phyloP scores from a whole-genome alignment of 2,888 invertebrate species.

The Physocephala rufipes region DNA sequence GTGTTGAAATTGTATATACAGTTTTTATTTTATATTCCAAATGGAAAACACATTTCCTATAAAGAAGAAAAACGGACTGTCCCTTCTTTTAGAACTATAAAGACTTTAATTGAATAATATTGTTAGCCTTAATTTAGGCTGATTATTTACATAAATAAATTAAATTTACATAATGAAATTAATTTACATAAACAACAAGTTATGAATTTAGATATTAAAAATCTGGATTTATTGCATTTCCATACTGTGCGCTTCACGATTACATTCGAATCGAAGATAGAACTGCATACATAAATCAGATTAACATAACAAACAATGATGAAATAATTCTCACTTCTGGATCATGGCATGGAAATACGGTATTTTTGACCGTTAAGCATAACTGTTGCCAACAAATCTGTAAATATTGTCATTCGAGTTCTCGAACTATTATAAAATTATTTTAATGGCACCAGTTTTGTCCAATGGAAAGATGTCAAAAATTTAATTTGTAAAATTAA shows the following conservation, averaged over 20 bases:
- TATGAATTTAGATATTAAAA: slow-evolving; percentile 22
- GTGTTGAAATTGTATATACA: neutral
- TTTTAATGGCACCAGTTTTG: slow-evolving; percentile 1
- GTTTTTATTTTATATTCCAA: neutral
- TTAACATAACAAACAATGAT: slow-evolving; percentile 19
- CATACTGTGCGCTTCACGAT: slow-evolving; percentile 26
- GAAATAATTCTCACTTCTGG: neutral
- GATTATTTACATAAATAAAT: neutral
- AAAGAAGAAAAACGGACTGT: slow-evolving; percentile 1
- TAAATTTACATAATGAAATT: slow-evolving; percentile 3
- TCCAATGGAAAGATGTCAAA: neutral
- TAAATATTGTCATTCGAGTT: neutral
- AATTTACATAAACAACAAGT: slow-evolving; percentile 4
- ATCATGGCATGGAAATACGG: slow-evolving; percentile 15
- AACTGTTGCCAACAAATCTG: neutral
- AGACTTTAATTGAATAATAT: slow-evolving; percentile 3
- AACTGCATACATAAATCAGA: neutral
- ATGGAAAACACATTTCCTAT: slow-evolving; percentile 1
- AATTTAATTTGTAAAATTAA: neutral
- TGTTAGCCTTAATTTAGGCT: neutral
- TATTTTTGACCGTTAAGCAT: slow-evolving; percentile 4
- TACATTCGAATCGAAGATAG: slow-evolving; percentile 28
- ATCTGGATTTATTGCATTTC: slow-evolving; percentile 22
- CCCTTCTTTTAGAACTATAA: slow-evolving; percentile 2
- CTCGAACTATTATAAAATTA: neutral